A percentile compares a stretch with the other conserved stretches of the same genome.
These are phyloP conservation scores for Vanessa tameamea DNA, from an alignment of 1,140 invertebrate species.

Conservation along the genomic window DNA sequence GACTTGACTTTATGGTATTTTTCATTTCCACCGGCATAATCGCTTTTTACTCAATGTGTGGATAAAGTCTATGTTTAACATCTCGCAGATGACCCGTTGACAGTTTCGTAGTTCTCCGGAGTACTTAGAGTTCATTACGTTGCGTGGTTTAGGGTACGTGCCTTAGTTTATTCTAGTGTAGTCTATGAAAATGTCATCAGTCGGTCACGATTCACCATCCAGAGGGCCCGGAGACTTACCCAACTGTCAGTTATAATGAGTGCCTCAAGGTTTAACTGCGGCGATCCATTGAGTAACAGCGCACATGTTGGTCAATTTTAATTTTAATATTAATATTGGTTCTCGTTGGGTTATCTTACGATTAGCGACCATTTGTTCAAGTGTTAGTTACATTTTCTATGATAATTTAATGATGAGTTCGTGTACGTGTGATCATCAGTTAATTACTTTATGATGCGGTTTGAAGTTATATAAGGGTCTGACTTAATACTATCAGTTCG, in stretches of 20 bases:
- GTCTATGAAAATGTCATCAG: slow-evolving; percentile 12
- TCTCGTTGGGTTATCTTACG: background rate
- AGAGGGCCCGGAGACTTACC: slow-evolving; percentile 10
- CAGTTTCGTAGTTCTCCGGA: slow-evolving; percentile 1
- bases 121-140: background rate
- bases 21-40: background rate
- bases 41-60: background rate
- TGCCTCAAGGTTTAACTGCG: background rate
- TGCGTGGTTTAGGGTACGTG: slow-evolving; percentile 16
- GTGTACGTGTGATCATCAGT: background rate
- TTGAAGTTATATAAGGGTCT: background rate
- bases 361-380: background rate
- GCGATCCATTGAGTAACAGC: background rate
- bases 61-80: background rate
- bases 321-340: background rate
- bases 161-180: slow-evolving; percentile 17
- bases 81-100: background rate
- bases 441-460: background rate
- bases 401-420: background rate
- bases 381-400: background rate
- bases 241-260: background rate
- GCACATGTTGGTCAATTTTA: background rate
- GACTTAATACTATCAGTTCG: no score
- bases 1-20: slow-evolving; percentile 6
- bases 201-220: slow-evolving; percentile 4